Evolutionary conservation across 2,113 vertebrate species (phyloP), one percentile per base, ranked within the genome.

Genomic region (Grammomys surdaster): DNA sequence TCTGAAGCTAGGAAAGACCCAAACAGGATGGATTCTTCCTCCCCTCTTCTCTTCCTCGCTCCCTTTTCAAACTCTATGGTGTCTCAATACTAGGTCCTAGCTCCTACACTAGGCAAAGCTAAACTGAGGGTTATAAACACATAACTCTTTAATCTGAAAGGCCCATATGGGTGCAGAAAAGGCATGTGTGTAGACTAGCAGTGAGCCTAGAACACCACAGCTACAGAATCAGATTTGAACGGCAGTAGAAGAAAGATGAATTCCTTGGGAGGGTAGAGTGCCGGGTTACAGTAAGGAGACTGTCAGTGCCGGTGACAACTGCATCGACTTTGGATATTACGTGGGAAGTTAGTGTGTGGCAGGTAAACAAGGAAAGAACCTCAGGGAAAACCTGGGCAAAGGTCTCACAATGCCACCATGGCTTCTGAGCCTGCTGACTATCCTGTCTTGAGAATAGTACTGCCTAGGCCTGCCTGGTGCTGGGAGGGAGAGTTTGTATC

Each of bases 1-100:
- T 85, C 14, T 86, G 1, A 56, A 88, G 60, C 46, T 70, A 60
- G 77, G 70, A 96, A 96, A 94, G 13, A 89, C 7, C 24, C 76
- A 70, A 31, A 40, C 14, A 77, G 8, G 5, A 26, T 77, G 14
- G 24, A 26, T 77, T 22, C 5, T 94, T 54, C 51, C 43, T 60
- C 26, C 7, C 26, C 48, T 28, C 56, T 56, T 33, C 10, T 5
- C 12, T 14, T 1, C 2, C 19, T 76, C 58, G 26, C 67, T 76
- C 10, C 11, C 40, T 77, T 40, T 77, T 54, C 40, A 77, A 73
- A 40, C 65, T 31, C 73, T 89, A 13, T 13, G n/a, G 51, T 56
- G 12, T 75, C 36, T 63, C 11, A 43, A 36, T 0, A 17, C 26
- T 48, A 86, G 3, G 10, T 58, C 40, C 56, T 88, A 17, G 40